These are phyloP conservation scores for Caenorhabditis drosophilae DNA, from an alignment of 2,888 invertebrate species.

Conservation along the genomic window DNA sequence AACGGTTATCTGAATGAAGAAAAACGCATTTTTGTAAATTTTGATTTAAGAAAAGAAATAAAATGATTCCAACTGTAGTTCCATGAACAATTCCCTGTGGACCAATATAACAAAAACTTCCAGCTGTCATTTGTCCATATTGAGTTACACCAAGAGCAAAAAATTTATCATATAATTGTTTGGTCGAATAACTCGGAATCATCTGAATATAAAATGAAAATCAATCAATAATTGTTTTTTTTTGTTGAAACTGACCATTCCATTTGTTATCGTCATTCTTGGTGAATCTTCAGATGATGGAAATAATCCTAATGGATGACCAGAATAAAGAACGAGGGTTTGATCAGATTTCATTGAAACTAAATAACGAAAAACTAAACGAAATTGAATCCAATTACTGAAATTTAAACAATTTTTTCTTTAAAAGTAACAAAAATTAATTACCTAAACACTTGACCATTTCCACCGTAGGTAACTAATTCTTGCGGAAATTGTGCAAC, in stretches of 20 bases:
- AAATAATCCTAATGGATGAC: constrained; percentile 76
- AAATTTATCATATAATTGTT: constrained; percentile 74
- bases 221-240: background rate
- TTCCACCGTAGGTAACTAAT: constrained; percentile 76
- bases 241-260: constrained; percentile 72
- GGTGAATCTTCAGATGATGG: constrained; percentile 72
- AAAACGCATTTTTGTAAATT: background rate
- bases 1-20: constrained; percentile 73
- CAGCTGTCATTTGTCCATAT: constrained; percentile 77
- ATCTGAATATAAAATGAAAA: constrained; percentile 69
- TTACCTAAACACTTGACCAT: constrained; percentile 74
- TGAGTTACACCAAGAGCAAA: constrained; percentile 76
- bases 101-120: constrained; percentile 76
- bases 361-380: constrained; percentile 74
- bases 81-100: constrained; percentile 78
- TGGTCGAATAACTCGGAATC: constrained; percentile 75
- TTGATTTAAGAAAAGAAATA: background rate
- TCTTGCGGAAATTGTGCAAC: constrained; percentile 76
- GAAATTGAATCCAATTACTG: constrained; percentile 77
- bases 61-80: constrained; percentile 72
- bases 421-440: background rate
- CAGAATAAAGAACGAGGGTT: constrained; percentile 75
- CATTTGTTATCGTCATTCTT: constrained; percentile 75
- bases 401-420: background rate
- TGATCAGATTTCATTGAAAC: constrained; percentile 73